Evolutionary conservation across 2,113 vertebrate genomes (phyloP), one percentile per base, ranked within the genome.

Genomic region (Trachemys scripta): DNA sequence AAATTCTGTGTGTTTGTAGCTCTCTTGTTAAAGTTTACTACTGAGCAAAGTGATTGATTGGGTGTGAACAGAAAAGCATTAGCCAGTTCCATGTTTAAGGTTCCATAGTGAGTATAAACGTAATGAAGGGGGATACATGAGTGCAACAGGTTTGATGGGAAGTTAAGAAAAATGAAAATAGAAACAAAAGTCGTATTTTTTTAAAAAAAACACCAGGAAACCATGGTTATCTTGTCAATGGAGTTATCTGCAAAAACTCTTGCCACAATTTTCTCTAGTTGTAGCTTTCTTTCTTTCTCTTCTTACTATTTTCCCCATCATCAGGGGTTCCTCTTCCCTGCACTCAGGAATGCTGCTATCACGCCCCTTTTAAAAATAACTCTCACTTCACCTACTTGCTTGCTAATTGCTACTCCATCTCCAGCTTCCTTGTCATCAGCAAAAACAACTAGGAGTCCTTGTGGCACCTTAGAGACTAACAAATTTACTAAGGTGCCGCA

Each of bases 271-370:
- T 69, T 91, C 82, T 90, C 84, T 83, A 95, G 89, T 6, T 88
- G 79, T 49, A 93, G 24, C 29, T 91, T 38, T 65, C 82, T 87
- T 6, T 1, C 85, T 49, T 49, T 94, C 80, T 72, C 38, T 53
- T 92, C 53, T n/a, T 87, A 92, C 49, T 81, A 14, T 62, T 93
- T 82, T 31, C 83, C 10, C 12, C 50, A n/a, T 54, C 8, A 38
- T 31, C 27, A 1, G 29, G n/a, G 17, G 19, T 89, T 84, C 27
- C 76, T 59, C 56, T 92, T 69, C 82, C 76, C 59, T 76, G 25
- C 88, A 53, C 89, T 91, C 94, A 80, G 80, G 87, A 89, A 83
- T 92, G 90, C 76, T 92, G 87, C 84, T 89, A 83, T 62, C 92
- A 80, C 80, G 4, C 76, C 94, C 80, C 84, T 91, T 51, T 90